Evolutionary conservation across 2,797 vertebrate genomes (phyloP), one percentile per base, ranked within the genome.

Genomic region (Triplophysa bombifrons): DNA sequence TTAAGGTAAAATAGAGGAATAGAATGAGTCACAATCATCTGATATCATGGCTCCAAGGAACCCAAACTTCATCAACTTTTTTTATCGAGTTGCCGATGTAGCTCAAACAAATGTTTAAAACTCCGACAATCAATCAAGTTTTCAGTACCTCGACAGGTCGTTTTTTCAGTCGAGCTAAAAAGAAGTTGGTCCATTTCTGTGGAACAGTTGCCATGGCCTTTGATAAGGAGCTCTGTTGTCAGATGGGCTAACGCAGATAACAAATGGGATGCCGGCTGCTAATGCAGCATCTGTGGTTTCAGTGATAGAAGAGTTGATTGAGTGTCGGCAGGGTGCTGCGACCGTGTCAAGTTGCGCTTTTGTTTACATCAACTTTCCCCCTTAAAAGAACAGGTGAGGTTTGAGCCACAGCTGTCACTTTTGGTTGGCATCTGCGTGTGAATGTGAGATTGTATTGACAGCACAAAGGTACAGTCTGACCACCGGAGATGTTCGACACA

Each of bases 351-450:
- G 88, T 94, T 93, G 76, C 91, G 19, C 87, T 86, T 90, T 93
- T 93, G 93, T 93, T 90, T 82, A 73, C 82, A 88, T 88, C 81
- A 84, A 82, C 88, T 82, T 89, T 88, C 83, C 86, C 38, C 16
- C 84, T 83, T 84, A 88, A 91, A 90, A 82, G 87, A 93, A 88
- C 93, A 94, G 93, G 88, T 94, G 92, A 92, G 88, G 88, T 88
- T 90, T 90, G 81, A 38, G 68, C 56, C 55, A 50, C 91, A 93
- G 92, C 88, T 93, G 91, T 85, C 82, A 46, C 79, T 87, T 80
- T 78, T 60, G 27, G 27, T 25, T 41, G 58, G 81, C 74, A 71
- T 80, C 79, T 76, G 78, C 70, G 51, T 58, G 11, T 76, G 63
- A 72, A 51, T 70, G 82, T 69, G 65, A 72, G 56, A 66, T 60